Evolutionary conservation across 1,140 invertebrate species (phyloP).

Genomic region (Belonocnema kinseyi): DNA sequence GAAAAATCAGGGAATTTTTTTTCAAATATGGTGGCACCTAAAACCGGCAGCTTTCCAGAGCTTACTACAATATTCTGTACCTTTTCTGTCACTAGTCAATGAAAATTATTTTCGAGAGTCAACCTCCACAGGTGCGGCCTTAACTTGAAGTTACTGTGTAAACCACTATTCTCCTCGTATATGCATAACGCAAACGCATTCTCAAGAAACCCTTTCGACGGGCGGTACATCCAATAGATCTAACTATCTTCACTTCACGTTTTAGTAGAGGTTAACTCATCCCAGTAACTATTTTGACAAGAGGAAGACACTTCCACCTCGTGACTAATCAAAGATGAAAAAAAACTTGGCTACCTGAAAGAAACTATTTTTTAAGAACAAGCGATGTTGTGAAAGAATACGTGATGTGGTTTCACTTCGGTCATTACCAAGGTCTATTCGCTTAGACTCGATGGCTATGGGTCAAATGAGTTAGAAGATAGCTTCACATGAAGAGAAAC

Average conservation of each 20-base stretch:
- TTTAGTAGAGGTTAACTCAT: neutral
- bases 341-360: conserved; percentile 1
- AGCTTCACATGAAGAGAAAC: neutral
- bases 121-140: conserved; percentile 42
- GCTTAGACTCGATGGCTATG: neutral
- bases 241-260: neutral
- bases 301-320: neutral
- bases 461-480: conserved; percentile 5
- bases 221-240: conserved; percentile 25
- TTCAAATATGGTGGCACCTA: conserved; percentile 28
- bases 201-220: neutral
- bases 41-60: neutral
- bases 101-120: conserved; percentile 43
- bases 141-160: conserved; percentile 32
- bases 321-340: conserved; percentile 6
- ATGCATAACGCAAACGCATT: conserved; percentile 16
- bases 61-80: conserved; percentile 11
- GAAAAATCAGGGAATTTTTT: neutral
- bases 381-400: conserved; percentile 1
- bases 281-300: neutral
- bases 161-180: conserved; percentile 32
- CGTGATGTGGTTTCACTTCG: conserved; percentile 22
- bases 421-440: conserved; percentile 13
- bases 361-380: neutral
- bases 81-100: conserved; percentile 30